Conservation (phyloP, 1,140 invertebrate species). For the Neodiprion virginianus region DNA sequence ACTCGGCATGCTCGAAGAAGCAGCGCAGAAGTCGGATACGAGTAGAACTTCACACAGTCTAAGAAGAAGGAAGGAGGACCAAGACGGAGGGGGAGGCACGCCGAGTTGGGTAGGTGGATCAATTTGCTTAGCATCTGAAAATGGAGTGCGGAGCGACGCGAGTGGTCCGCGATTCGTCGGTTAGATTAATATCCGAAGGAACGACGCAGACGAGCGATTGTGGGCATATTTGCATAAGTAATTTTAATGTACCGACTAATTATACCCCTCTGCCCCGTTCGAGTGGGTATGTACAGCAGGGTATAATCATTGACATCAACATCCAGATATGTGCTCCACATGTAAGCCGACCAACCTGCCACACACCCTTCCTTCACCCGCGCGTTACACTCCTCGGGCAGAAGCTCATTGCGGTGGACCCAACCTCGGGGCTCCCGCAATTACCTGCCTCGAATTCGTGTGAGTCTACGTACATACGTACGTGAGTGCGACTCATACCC, state of each 20-base stretch:
- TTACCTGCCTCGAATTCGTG: no score
- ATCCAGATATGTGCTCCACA: no score
- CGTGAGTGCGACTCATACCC: no score
- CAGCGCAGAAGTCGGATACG: background rate
- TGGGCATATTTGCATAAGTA: background rate
- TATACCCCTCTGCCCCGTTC: background rate
- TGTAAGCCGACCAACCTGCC: no score
- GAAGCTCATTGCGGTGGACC: no score
- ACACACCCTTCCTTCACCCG: no score
- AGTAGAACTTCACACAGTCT: background rate
- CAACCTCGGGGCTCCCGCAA: no score
- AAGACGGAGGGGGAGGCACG: background rate
- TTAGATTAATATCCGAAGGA: background rate
- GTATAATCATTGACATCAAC: no score
- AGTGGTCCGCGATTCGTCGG: background rate
- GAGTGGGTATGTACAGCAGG: no score
- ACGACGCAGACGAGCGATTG: no score
- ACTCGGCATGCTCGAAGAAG: background rate
- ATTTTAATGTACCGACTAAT: constrained; percentile 8
- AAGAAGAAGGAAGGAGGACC: background rate
- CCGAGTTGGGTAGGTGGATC: background rate
- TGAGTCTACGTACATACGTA: no score
- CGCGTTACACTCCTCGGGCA: no score
- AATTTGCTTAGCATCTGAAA: background rate
- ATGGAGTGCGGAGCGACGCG: background rate